These are phyloP conservation scores for Protophormia terraenovae DNA, from an alignment of 2,888 invertebrate genomes.

Conservation along the genomic window DNA sequence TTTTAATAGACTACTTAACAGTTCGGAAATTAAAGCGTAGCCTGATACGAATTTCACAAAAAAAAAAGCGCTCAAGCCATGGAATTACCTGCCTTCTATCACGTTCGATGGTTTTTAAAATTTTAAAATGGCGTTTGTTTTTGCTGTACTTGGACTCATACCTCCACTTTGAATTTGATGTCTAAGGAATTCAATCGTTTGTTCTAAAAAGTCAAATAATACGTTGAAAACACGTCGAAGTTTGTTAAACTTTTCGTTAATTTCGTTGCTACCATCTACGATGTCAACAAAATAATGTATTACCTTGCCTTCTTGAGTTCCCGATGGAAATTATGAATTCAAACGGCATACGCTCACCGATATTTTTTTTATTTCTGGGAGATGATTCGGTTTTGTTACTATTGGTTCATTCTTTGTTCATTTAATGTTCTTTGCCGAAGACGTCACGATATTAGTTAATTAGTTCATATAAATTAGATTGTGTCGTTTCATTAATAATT, in stretches of 20 bases:
- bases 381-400: slow-evolving; percentile 48
- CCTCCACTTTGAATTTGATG: neutral
- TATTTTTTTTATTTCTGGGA: slow-evolving; percentile 55
- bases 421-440: slow-evolving; percentile 40
- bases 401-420: slow-evolving; percentile 25
- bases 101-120: slow-evolving; percentile 48
- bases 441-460: slow-evolving; percentile 40
- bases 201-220: slow-evolving; percentile 40
- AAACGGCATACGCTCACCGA: slow-evolving; percentile 19
- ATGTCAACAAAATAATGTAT: slow-evolving; percentile 64
- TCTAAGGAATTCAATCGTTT: slow-evolving; percentile 53
- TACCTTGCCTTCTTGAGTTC: slow-evolving; percentile 40
- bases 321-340: slow-evolving; percentile 39
- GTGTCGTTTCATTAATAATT: neutral
- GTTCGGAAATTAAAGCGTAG: slow-evolving; percentile 52
- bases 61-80: slow-evolving; percentile 61
- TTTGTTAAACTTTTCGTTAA: slow-evolving; percentile 39
- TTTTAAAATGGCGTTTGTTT: slow-evolving; percentile 39
- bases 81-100: slow-evolving; percentile 47
- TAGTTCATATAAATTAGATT: neutral
- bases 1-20: slow-evolving; percentile 20
- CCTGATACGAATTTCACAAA: slow-evolving; percentile 45
- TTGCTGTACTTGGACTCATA: neutral
- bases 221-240: slow-evolving; percentile 21
- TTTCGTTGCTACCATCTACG: slow-evolving; percentile 39